Conservation (phyloP, 2,888 invertebrate genomes). For the Lasioglossum zephyrum region DNA sequence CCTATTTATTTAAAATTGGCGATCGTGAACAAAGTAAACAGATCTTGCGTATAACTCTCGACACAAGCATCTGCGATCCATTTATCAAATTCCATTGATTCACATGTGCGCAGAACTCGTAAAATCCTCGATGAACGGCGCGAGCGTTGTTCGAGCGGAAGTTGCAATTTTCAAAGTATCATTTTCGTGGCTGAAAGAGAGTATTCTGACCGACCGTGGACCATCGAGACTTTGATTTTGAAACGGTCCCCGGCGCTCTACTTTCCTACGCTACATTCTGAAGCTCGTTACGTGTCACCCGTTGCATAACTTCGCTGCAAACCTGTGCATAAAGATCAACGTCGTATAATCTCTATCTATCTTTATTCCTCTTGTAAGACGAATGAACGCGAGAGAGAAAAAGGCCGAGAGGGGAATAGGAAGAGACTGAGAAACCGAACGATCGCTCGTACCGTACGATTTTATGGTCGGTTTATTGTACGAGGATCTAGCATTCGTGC, state of each 20-base stretch:
- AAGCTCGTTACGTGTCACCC: slow-evolving; percentile 18
- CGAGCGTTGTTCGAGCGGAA: neutral
- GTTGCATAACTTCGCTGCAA: slow-evolving; percentile 26
- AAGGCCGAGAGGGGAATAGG: neutral
- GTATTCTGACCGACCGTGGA: neutral
- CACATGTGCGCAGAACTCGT: neutral
- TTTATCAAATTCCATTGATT: neutral
- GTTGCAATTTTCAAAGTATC: neutral
- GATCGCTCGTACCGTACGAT: slow-evolving; percentile 19
- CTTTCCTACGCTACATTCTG: slow-evolving; percentile 21
- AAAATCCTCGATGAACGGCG: neutral
- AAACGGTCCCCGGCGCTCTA: slow-evolving; percentile 8
- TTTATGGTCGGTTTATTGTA: slow-evolving; percentile 40
- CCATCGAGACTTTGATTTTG: slow-evolving; percentile 23
- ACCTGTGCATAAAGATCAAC: slow-evolving; percentile 27
- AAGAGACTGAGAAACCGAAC: slow-evolving; percentile 2
- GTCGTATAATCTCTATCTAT: slow-evolving; percentile 16
- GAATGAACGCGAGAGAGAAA: neutral
- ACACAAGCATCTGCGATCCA: neutral
- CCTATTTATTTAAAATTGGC: too few relatives aligned
- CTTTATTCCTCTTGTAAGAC: neutral
- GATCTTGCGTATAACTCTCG: too few relatives aligned
- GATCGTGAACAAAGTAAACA: too few relatives aligned
- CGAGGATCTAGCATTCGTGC: slow-evolving; percentile 36
- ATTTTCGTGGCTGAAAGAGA: neutral